These are phyloP conservation scores for Galeruca laticollis DNA, from an alignment of 2,888 invertebrate species.

Conservation along the genomic window DNA sequence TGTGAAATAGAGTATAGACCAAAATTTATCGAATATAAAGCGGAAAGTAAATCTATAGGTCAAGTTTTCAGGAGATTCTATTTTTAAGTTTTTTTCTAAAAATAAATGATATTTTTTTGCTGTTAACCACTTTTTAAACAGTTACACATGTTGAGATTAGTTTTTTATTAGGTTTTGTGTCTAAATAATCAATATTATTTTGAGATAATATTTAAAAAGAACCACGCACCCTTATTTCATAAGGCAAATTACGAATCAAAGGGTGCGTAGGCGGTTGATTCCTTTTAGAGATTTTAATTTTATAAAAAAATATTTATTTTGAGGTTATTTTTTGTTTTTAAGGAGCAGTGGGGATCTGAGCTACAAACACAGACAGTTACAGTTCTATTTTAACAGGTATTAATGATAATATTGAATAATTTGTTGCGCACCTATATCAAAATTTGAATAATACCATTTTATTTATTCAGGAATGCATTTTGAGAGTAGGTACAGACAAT, in stretches of 20 bases:
- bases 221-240: too few relatives aligned
- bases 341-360: not conserved
- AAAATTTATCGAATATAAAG: not conserved
- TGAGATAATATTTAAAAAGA: too few relatives aligned
- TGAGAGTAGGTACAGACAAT: too few relatives aligned
- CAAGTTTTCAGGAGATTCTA: too few relatives aligned
- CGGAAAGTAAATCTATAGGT: slow-evolving; percentile 17
- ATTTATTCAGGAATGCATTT: too few relatives aligned
- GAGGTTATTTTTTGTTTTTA: too few relatives aligned
- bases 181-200: not conserved
- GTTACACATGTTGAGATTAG: too few relatives aligned
- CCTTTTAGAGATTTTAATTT: not conserved
- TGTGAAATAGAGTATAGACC: not conserved
- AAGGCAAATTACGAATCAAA: not conserved
- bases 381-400: too few relatives aligned
- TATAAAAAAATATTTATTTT: not conserved
- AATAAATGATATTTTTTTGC: slow-evolving; percentile 6
- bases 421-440: too few relatives aligned
- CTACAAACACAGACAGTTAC: not conserved
- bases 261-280: not conserved
- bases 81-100: too few relatives aligned
- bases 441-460: too few relatives aligned
- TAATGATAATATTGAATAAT: too few relatives aligned
- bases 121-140: not conserved
- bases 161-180: not conserved